Evolutionary conservation across 1,140 invertebrate species (phyloP).

Genomic region (Zaprionus capensis): DNA sequence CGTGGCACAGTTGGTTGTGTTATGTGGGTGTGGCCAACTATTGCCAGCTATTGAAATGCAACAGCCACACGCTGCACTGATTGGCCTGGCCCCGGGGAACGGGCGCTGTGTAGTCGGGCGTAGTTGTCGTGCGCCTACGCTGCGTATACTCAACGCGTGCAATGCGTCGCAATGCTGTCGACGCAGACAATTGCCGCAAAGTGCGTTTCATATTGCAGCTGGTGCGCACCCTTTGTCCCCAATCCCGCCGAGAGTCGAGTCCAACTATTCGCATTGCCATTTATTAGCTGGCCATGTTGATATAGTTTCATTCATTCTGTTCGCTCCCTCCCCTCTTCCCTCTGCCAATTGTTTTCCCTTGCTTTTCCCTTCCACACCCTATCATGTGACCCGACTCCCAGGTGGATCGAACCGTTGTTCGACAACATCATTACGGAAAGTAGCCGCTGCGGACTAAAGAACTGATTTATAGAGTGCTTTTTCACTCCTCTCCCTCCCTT

Average conservation of each 20-base stretch:
- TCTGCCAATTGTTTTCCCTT: not conserved
- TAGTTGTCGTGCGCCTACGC: slow-evolving; percentile 30
- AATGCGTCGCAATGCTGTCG: not conserved
- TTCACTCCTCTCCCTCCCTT: not conserved
- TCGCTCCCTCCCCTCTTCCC: not conserved
- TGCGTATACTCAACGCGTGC: slow-evolving; percentile 14
- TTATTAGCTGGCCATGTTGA: slow-evolving; percentile 25
- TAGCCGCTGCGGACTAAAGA: slow-evolving; percentile 1
- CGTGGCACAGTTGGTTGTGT: not conserved
- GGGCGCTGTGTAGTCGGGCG: not conserved
- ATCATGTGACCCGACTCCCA: slow-evolving; percentile 4
- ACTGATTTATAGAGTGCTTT: slow-evolving; percentile 12
- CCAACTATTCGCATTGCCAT: slow-evolving; percentile 3
- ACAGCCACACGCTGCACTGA: slow-evolving; percentile 39
- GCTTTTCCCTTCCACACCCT: not conserved
- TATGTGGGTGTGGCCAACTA: not conserved
- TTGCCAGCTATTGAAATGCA: slow-evolving; percentile 28
- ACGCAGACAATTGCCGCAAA: slow-evolving; percentile 1
- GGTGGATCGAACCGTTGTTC: slow-evolving; percentile 4
- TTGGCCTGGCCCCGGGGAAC: slow-evolving; percentile 16
- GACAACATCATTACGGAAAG: slow-evolving; percentile 17
- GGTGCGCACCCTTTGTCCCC: slow-evolving; percentile 19
- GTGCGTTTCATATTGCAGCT: slow-evolving; percentile 7
- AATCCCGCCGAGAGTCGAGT: not conserved
- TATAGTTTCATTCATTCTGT: not conserved